Conservation (phyloP, 2,113 vertebrate genomes). For the Anoplopoma fimbria region DNA sequence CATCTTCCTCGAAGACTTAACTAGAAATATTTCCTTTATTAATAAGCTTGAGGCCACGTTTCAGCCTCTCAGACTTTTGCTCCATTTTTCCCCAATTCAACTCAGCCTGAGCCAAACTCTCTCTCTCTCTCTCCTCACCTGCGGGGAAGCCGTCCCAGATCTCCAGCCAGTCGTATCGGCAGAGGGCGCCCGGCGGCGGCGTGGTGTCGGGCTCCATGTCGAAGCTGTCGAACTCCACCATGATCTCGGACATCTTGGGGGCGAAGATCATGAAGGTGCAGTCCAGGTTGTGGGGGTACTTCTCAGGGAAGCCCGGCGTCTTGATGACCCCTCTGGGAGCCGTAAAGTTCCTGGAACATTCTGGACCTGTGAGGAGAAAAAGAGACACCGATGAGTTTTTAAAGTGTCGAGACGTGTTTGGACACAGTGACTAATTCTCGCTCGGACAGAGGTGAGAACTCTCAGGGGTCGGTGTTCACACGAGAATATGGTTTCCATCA, state of each 20-base stretch:
- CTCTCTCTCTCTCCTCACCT: conserved; percentile 82
- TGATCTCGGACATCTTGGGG: conserved; percentile 95
- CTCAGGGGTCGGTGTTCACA: neutral
- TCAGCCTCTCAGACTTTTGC: too few species aligned
- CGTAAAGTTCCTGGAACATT: conserved; percentile 97
- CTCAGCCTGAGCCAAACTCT: neutral
- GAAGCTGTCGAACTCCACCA: conserved; percentile 98
- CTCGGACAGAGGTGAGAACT: neutral
- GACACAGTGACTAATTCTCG: conserved; percentile 8
- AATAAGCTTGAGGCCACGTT: neutral
- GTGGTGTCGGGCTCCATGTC: conserved; percentile 95
- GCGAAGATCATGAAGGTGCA: conserved; percentile 99
- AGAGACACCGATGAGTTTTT: neutral
- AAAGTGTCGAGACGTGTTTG: conserved; percentile 38
- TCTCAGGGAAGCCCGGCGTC: conserved; percentile 96
- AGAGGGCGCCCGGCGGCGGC: conserved; percentile 90
- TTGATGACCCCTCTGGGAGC: conserved; percentile 89
- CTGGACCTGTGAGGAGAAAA: conserved; percentile 85
- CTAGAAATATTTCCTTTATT: neutral
- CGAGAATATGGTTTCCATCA: neutral
- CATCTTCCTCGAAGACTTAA: neutral
- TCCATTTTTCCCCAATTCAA: neutral
- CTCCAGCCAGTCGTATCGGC: conserved; percentile 96
- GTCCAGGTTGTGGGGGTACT: conserved; percentile 97
- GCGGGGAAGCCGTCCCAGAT: conserved; percentile 98